phyloP scores from a whole-genome alignment of 2,888 invertebrate genomes.

The Synergus itoensis region DNA sequence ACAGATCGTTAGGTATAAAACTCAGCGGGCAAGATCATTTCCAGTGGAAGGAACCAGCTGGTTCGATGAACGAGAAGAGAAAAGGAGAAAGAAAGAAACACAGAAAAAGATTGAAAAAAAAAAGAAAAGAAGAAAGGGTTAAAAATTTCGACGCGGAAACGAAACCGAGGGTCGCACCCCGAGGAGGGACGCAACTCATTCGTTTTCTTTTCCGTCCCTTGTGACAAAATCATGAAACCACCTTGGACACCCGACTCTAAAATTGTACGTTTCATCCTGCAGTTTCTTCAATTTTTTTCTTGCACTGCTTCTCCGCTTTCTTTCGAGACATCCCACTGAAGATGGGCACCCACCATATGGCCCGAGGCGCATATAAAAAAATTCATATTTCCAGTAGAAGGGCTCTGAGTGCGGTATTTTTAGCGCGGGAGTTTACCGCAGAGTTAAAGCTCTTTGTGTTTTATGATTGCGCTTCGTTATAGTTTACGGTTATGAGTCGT shows the following conservation, averaged over 20 bases:
- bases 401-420: constrained; percentile 64
- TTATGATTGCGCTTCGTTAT: constrained; percentile 24
- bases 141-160: constrained; percentile 42
- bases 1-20: constrained; percentile 32
- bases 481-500: constrained; percentile 24
- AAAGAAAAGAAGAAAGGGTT: constrained; percentile 38
- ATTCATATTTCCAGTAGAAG: constrained; percentile 72
- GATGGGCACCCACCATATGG: constrained; percentile 68
- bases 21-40: constrained; percentile 22
- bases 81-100: constrained; percentile 35
- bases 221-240: constrained; percentile 42
- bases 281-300: constrained; percentile 60
- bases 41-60: constrained; percentile 13
- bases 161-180: constrained; percentile 25
- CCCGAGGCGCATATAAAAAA: constrained; percentile 69
- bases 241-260: constrained; percentile 55
- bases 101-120: constrained; percentile 25
- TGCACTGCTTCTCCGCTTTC: constrained; percentile 47
- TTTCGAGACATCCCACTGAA: constrained; percentile 57
- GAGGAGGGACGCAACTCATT: constrained; percentile 27
- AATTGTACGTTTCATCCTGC: constrained; percentile 54
- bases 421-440: constrained; percentile 47
- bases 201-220: constrained; percentile 51
- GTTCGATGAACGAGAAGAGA: constrained; percentile 19
- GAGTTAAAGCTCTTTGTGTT: constrained; percentile 31